Base-by-base conservation (phyloP, 2,113 vertebrate species). In the Paracanthobrama guichenoti region DNA sequence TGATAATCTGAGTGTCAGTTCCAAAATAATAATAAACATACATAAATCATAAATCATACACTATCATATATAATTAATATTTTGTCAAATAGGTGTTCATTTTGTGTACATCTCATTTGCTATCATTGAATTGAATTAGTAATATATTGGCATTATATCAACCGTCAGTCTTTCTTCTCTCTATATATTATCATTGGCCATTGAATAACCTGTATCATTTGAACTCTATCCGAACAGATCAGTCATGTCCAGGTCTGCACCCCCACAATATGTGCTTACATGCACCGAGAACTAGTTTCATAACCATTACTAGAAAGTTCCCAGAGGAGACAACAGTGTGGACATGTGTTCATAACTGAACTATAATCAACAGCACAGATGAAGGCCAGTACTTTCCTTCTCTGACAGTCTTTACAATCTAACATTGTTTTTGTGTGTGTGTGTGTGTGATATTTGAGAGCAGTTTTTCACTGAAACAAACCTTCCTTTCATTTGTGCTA, bases 291-390 rank as follows among this genome's bases (percentile, higher is more conserved):
- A 46, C 46, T 55, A 74, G 81, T 78, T 67, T 78, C 64, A 84
- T 72, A 86, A 53, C 28, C 72, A 81, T 53, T 44, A 74, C 64
- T 84, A 86, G 55, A 88, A 87, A 72, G 22, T 69, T 86, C 87
- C 57, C 59, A 79, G 57, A 46, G 31, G 16, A 74, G 22, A 83
- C 57, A 73, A 35, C 44, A 80, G 22, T 26, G 77, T 55, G 53
- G 7, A 55, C 18, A 55, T 55, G 53, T 18, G 46, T 59, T 73
- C 81, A n/a, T 64, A 39, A 20, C 35, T 67, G 5, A 76, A 46
- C 14, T 48, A 35, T 31, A 13, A 64, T 46, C 13, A 42, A 80
- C 78, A 14, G 44, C 39, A 69, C 42, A 67, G 39, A 31, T 13
- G 10, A 28, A 77, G 59, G 7, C 22, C 35, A 44, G 22, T 16